Percentiles rank a stretch among this genome's conserved stretches.
Conservation (phyloP, 2,888 invertebrate genomes). For the Drosophila flavopinicola region DNA sequence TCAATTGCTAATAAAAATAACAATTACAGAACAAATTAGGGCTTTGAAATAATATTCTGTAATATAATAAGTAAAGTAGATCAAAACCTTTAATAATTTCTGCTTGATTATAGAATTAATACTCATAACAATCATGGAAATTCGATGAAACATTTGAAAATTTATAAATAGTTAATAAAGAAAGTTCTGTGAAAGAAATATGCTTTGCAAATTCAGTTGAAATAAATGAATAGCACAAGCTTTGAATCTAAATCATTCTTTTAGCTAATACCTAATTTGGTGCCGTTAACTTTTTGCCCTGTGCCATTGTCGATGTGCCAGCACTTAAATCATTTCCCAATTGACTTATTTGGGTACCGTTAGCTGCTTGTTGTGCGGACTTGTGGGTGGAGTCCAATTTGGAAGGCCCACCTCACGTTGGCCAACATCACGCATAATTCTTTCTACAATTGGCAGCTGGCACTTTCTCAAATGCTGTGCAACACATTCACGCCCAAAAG, state of each 20-base stretch:
- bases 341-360: constrained; percentile 38
- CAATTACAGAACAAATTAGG: too few relatives aligned
- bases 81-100: too few relatives aligned
- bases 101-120: too few relatives aligned
- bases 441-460: constrained; percentile 37
- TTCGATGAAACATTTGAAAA: too few relatives aligned
- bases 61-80: too few relatives aligned
- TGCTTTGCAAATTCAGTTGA: neutral
- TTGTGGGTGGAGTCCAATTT: neutral
- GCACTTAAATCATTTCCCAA: constrained; percentile 29
- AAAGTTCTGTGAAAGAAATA: neutral
- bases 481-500: constrained; percentile 57
- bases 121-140: too few relatives aligned
- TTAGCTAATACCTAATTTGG: neutral
- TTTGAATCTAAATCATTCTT: neutral
- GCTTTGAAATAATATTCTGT: too few relatives aligned
- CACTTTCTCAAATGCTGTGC: constrained; percentile 46
- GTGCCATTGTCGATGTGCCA: constrained; percentile 3
- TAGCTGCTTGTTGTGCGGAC: constrained; percentile 10
- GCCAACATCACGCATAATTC: constrained; percentile 53
- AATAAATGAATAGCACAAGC: neutral
- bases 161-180: too few relatives aligned
- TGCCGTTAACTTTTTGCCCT: constrained; percentile 3
- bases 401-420: neutral
- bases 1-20: too few relatives aligned